Conservation (phyloP, 2,797 vertebrate species). For the Cyprinodon diabolis region DNA sequence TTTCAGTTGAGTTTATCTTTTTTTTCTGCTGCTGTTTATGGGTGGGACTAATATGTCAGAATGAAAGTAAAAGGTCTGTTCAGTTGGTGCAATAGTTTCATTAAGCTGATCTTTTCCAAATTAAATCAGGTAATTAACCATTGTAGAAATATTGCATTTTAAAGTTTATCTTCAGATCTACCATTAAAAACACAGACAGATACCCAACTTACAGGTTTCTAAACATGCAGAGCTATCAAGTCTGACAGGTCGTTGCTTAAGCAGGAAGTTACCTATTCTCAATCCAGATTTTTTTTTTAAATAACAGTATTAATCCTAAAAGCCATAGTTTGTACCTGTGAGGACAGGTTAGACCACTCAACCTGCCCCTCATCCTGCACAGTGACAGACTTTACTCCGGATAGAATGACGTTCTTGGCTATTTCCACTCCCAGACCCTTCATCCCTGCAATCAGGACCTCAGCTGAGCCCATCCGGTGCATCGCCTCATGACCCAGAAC, state of each 20-base stretch:
- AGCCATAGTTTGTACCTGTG: conserved; percentile 79
- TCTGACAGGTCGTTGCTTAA: neutral
- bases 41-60: neutral
- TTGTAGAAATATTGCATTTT: neutral
- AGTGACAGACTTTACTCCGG: conserved; percentile 87
- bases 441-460: conserved; percentile 87
- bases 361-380: conserved; percentile 82
- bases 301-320: neutral
- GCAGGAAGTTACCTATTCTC: neutral
- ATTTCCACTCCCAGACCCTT: conserved; percentile 89
- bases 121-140: neutral
- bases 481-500: conserved; percentile 86
- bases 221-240: neutral
- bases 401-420: conserved; percentile 88
- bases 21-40: neutral
- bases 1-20: neutral
- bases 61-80: conserved; percentile 13
- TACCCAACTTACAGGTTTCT: neutral
- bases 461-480: conserved; percentile 72
- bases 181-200: neutral
- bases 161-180: neutral
- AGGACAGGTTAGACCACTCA: conserved; percentile 79
- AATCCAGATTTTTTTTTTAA: too few species aligned
- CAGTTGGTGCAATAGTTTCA: neutral
- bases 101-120: neutral